Evolutionary conservation across 2,113 vertebrate genomes (phyloP), one percentile per base, ranked within the genome.

Genomic region (Donacobius atricapilla): DNA sequence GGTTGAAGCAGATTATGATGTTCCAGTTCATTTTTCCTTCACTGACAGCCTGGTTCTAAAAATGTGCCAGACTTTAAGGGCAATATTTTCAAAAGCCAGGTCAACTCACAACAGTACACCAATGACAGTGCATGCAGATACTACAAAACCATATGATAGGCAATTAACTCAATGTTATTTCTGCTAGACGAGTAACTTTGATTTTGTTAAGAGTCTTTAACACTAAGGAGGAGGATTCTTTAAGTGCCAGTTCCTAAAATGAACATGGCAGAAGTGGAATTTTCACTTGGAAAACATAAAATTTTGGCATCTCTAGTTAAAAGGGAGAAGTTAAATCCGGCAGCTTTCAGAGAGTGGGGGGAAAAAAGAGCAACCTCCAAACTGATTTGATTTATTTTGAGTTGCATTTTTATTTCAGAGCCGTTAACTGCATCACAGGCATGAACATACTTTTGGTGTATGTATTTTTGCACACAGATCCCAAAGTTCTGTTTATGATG

Each of bases 1-100:
- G 95, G 97, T 94, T 96, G 95, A 96, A 96, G 93, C 70, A 96
- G 96, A 98, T 98, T 98, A 98, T 98, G 96, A 97, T 97, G 97
- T 98, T 98, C 91, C 94, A 96, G 96, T 96, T 97, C 96, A 97
- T 97, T 98, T 98, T 97, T 98, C 90, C 92, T 96, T 96, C 96
- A 90, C 96, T 98, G 96, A 97, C 97, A 98, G 96, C 86, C 95
- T 95, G 78, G 96, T 97, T 98, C 96, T 93, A 96, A 97, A 96
- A 96, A 97, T 84, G 96, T 97, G 95, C 97, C 96, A 96, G 92
- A 97, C 89, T 97, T 93, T 93, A 97, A 96, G 97, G 90, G 93
- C 94, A 97, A 35, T 82, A 96, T 97, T 95, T 97, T 92, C 92
- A 97, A 96, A 96, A 97, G 94, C 87, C 94, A 92, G 95, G 96